Percentiles rank a stretch among this genome's conserved stretches.
Evolutionary conservation across 1,140 invertebrate genomes (phyloP).

Genomic region (Camponotus pennsylvanicus): DNA sequence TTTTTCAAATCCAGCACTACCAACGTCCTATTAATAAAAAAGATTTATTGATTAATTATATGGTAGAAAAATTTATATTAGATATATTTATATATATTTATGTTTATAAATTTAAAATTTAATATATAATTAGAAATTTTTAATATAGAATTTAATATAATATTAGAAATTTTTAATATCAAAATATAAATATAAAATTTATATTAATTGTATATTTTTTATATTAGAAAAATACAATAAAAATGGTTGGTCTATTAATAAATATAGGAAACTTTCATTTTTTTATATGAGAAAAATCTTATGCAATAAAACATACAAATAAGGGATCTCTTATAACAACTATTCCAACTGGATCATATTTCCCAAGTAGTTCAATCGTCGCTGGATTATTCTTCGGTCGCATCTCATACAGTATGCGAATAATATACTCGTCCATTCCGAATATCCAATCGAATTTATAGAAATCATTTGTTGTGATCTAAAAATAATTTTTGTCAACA

Average conservation of each 20-base stretch:
- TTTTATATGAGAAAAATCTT: neutral
- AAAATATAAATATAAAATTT: too few species aligned
- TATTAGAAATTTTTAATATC: too few species aligned
- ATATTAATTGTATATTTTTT: too few species aligned
- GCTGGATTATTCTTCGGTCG: slow-evolving; percentile 89
- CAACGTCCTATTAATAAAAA: slow-evolving; percentile 86
- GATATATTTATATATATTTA: too few species aligned
- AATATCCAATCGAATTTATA: slow-evolving; percentile 94
- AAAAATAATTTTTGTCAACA: slow-evolving; percentile 73
- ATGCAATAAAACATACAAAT: slow-evolving; percentile 88
- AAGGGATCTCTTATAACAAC: slow-evolving; percentile 95
- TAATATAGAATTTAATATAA: too few species aligned
- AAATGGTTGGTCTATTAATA: neutral
- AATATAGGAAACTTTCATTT: neutral
- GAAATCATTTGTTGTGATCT: slow-evolving; percentile 91
- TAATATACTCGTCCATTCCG: slow-evolving; percentile 96
- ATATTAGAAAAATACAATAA: too few species aligned
- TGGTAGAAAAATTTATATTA: neutral
- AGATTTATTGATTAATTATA: slow-evolving; percentile 28
- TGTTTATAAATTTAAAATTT: too few species aligned
- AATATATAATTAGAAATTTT: too few species aligned
- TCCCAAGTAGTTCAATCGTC: slow-evolving; percentile 92
- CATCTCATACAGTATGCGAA: slow-evolving; percentile 88
- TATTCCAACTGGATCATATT: slow-evolving; percentile 93
- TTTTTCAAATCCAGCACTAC: slow-evolving; percentile 90